Evolutionary conservation across 2,888 invertebrate species (phyloP).

Genomic region (Cyrtodaria siliqua): DNA sequence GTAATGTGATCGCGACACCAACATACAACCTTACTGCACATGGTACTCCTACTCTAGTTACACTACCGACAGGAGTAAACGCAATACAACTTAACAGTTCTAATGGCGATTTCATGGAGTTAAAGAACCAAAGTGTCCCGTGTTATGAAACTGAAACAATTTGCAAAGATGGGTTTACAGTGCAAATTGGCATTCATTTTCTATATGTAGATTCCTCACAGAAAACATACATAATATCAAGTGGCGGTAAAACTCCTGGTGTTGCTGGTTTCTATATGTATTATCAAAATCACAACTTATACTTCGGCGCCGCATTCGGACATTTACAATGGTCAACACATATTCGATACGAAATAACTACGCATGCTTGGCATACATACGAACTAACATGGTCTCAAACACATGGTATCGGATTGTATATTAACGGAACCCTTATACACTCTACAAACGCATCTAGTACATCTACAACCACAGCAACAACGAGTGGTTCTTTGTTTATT

Average conservation of each 20-base stretch:
- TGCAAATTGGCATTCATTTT: conserved; percentile 5
- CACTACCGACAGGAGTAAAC: neutral
- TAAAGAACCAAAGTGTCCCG: conserved; percentile 1
- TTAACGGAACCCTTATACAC: neutral
- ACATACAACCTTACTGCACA: conserved; percentile 7
- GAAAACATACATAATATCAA: conserved; percentile 13
- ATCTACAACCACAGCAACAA: no score
- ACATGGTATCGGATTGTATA: conserved; percentile 9
- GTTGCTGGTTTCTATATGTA: conserved; percentile 14
- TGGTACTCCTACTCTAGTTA: conserved; percentile 2
- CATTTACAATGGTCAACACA: conserved; percentile 4
- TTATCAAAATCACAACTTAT: conserved; percentile 1
- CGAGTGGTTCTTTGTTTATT: no score
- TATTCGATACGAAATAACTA: conserved; percentile 6
- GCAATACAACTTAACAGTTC: neutral
- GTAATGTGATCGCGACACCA: no score
- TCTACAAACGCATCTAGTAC: neutral
- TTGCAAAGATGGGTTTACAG: conserved; percentile 16
- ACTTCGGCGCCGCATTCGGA: conserved; percentile 9
- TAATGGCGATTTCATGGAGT: conserved; percentile 6
- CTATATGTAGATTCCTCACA: neutral
- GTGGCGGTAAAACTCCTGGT: neutral
- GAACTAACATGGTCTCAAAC: conserved; percentile 13
- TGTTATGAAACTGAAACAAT: conserved; percentile 5
- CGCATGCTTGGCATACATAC: conserved; percentile 2